Evolutionary conservation across 2,113 vertebrate genomes (phyloP).

Genomic region (Lonchura striata): DNA sequence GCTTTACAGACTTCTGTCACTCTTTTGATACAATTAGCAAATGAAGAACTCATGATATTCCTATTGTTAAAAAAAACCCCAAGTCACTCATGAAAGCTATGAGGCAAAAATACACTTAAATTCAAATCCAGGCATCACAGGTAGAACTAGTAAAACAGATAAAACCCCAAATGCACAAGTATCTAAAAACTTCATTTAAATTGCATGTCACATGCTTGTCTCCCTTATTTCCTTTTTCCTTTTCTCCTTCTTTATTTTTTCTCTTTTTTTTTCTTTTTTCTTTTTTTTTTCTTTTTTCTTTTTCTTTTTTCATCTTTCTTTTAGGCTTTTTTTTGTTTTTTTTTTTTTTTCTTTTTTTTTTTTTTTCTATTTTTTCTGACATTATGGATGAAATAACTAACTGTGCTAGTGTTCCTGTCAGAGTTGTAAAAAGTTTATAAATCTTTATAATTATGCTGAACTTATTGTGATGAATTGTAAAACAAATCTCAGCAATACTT

Average conservation of each 20-base stretch:
- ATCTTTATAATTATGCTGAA: not conserved
- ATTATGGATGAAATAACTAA: not conserved
- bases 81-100: not conserved
- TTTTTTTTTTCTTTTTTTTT: too few relatives aligned
- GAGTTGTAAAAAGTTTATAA: not conserved
- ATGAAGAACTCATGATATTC: not conserved
- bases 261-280: too few relatives aligned
- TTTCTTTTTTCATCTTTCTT: not conserved
- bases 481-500: not conserved
- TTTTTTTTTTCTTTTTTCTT: not conserved
- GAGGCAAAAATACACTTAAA: not conserved
- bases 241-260: too few relatives aligned
- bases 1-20: not conserved
- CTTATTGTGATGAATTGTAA: not conserved
- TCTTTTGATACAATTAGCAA: not conserved
- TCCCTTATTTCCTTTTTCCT: not conserved
- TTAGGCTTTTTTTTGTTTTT: too few relatives aligned
- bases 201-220: not conserved
- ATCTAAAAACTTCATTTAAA: not conserved
- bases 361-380: not conserved
- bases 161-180: not conserved
- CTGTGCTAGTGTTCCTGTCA: not conserved
- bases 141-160: not conserved
- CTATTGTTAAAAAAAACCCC: not conserved
- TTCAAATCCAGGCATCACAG: not conserved